Evolutionary conservation across 2,113 vertebrate genomes (phyloP), one percentile per base, ranked within the genome.

Genomic region (Ciconia maguari): DNA sequence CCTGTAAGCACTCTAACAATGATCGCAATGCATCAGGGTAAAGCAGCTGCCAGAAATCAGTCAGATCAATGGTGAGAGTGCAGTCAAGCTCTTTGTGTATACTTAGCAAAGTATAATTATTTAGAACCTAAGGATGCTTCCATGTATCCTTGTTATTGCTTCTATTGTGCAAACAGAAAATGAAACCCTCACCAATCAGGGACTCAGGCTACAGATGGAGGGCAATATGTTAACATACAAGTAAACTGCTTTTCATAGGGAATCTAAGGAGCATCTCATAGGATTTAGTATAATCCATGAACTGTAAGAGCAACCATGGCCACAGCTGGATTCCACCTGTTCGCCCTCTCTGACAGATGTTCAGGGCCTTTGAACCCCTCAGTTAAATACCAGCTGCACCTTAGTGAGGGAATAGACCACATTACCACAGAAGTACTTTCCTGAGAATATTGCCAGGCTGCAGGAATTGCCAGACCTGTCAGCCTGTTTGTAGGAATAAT

Each of bases 271-370:
- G 48, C 21, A 22, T 27, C 71, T 76, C n/a, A 0, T 1, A 83
- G 93, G 66, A 85, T 87, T 94, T 66, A 41, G 29, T 26, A 51
- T 32, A 76, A 94, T 26, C 41, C 75, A 32, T 48, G 62, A 77
- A 79, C 1, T 80, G 49, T 22, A 54, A 79, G 22, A 91, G 42
- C 92, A 90, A 80, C 46, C 15, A 19, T 54, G 75, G 70, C n/a
- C 85, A n/a, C 93, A 96, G 94, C 84, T 93, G 96, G 90, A 80
- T 91, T 90, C 87, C 87, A 93, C 82, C 93, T 94, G 92, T 74
- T 96, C 18, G 2, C 62, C 42, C 13, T 49, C 54, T 41, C 54
- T 86, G 78, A 49, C 96, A 95, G 94, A 93, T 96, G 94, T 77
- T 96, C 87, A 70, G 72, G 72, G 83, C 80, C 62, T 86, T 85